These are phyloP conservation scores for Heterohyrax brucei DNA, from an alignment of 2,797 vertebrate species.

Conservation along the genomic window DNA sequence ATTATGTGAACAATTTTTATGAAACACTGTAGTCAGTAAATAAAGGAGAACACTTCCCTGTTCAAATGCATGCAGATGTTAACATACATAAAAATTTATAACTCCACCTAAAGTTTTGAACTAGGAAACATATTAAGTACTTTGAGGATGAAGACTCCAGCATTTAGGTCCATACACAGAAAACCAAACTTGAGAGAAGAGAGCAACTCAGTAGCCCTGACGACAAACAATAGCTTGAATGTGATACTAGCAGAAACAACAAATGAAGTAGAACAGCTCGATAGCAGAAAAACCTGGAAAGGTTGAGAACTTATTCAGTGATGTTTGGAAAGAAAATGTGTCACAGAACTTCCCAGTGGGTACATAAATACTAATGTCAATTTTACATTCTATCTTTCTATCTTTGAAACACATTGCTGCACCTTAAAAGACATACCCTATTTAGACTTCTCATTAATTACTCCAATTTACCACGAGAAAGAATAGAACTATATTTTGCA, in stretches of 20 bases:
- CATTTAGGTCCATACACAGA: not conserved
- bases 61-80: not conserved
- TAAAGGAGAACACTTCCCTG: not conserved
- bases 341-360: constrained; percentile 40
- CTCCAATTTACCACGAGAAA: not conserved
- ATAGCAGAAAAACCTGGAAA: not conserved
- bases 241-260: not conserved
- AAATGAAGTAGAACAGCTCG: not conserved
- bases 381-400: constrained; percentile 46
- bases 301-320: constrained; percentile 11
- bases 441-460: constrained; percentile 39
- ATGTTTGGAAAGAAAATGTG: constrained; percentile 64
- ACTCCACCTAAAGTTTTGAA: not conserved
- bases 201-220: not conserved
- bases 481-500: constrained; percentile 21
- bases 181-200: constrained; percentile 1
- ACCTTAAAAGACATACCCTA: not conserved
- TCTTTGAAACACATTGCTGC: constrained; percentile 35
- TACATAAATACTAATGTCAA: constrained; percentile 55
- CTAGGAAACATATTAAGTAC: constrained; percentile 12
- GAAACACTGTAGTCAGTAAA: not conserved
- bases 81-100: not conserved
- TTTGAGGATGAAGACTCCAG: not conserved
- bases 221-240: not conserved
- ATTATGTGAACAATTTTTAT: constrained; percentile 24